Percentiles rank a stretch among this genome's conserved stretches.
Conservation (phyloP, 2,797 vertebrate species). For the Hirundo rustica region DNA sequence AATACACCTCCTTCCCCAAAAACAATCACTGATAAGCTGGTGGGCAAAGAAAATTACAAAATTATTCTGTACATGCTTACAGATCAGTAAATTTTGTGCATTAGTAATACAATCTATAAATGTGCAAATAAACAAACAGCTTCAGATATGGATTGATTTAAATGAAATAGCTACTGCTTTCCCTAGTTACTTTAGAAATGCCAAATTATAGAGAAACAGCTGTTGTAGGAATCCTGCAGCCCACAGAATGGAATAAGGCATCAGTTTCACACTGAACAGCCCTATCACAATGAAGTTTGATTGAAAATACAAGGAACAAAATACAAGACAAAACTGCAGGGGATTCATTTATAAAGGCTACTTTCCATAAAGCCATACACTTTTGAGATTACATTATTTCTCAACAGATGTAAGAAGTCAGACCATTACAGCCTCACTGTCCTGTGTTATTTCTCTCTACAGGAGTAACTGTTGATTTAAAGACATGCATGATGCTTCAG, state of each 20-base stretch:
- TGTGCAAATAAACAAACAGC: neutral
- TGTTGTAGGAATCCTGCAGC: neutral
- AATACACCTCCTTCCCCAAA: neutral
- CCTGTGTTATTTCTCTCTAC: neutral
- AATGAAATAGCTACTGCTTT: neutral
- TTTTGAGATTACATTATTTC: neutral
- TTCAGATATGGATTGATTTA: neutral
- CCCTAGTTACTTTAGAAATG: neutral
- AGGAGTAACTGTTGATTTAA: neutral
- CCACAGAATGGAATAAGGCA: neutral
- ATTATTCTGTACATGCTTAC: neutral
- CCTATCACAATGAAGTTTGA: neutral
- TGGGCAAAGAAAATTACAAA: neutral
- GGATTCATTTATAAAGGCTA: neutral
- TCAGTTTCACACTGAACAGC: neutral
- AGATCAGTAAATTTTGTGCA: neutral
- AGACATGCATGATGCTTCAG: neutral
- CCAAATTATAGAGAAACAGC: neutral
- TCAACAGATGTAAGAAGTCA: neutral
- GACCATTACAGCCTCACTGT: neutral
- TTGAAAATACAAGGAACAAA: neutral
- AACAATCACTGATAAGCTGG: constrained; percentile 4
- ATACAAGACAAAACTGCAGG: neutral
- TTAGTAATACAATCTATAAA: neutral
- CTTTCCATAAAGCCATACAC: neutral